Evolutionary conservation across 1,140 invertebrate species (phyloP), one percentile per base, ranked within the genome.

Genomic region (Danaus plexippus): DNA sequence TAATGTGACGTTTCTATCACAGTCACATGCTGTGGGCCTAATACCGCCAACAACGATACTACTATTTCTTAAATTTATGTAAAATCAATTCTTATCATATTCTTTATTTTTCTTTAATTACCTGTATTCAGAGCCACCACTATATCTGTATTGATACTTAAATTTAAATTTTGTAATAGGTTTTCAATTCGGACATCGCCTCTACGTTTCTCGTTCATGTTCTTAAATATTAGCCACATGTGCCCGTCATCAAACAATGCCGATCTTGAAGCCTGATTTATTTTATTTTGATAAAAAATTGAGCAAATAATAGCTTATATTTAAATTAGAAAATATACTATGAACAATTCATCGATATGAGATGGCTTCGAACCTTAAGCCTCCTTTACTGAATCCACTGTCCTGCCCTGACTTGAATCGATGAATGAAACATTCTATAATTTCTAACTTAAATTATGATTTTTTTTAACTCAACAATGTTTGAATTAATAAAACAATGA

Each of bases 81-180:
- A 15, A 15, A 15, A 15, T 1, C 15, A 15, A 1, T 15, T 1
- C 15, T 15, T 15, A 3, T 15, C 3, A 15, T 15, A 15, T 15
- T 15, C n/a, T n/a, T 59, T 52, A 32, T 44, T 43, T 52, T 48
- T 59, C 10, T 3, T 15, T 42, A 11, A 12, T 63, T 71, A 85
- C 79, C 71, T 43, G 52, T 41, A 44, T 54, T 12, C 15, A 45
- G 49, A 48, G 68, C 74, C 0, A 78, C 52, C 11, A 69, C 67
- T 13, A 85, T 47, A 57, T 85, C 81, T 48, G 78, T 64, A 42
- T 83, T 69, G 0, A 83, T 57, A 52, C 77, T 81, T 10, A 85
- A 49, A 59, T 81, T 76, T 7, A 81, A 57, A 4, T 46, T 40
- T 42, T 50, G 47, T 46, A 81, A 71, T 9, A 60, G 45, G 7